These are phyloP conservation scores for Coregonus suidteri DNA, from an alignment of 2,797 vertebrate species.

Conservation along the genomic window DNA sequence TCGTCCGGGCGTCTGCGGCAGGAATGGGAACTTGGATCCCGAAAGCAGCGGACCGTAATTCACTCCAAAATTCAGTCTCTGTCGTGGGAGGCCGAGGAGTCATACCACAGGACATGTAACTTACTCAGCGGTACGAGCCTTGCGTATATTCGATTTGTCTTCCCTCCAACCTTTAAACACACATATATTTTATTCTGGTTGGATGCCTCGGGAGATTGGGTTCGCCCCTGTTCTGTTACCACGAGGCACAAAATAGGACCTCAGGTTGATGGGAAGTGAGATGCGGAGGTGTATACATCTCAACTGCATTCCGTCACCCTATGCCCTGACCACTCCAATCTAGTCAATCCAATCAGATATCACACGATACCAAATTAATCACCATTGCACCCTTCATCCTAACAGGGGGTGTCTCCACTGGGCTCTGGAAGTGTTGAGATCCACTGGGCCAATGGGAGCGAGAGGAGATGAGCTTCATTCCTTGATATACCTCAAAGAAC, in stretches of 20 bases:
- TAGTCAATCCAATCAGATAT: constrained; percentile 26
- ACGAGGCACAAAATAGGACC: constrained; percentile 37
- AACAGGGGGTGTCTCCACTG: background rate
- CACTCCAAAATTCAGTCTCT: constrained; percentile 49
- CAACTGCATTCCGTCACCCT: background rate
- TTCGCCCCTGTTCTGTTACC: constrained; percentile 38
- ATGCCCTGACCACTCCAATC: constrained; percentile 7
- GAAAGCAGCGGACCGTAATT: constrained; percentile 50
- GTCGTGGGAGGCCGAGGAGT: constrained; percentile 41
- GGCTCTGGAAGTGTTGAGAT: background rate
- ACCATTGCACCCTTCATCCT: background rate
- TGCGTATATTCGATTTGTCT: constrained; percentile 56
- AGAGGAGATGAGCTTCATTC: constrained; percentile 41
- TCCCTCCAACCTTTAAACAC: constrained; percentile 53
- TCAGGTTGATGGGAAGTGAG: constrained; percentile 24
- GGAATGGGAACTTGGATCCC: constrained; percentile 44
- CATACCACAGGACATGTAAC: constrained; percentile 45
- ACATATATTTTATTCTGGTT: constrained; percentile 49
- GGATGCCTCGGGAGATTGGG: constrained; percentile 50
- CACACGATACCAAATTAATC: constrained; percentile 17
- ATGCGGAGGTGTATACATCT: constrained; percentile 21
- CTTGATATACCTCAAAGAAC: constrained; percentile 60
- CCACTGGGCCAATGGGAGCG: constrained; percentile 15
- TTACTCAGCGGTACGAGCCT: constrained; percentile 29
- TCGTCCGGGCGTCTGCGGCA: constrained; percentile 27